phyloP scores from a whole-genome alignment of 2,797 vertebrate genomes.

The Sarcophilus harrisii region DNA sequence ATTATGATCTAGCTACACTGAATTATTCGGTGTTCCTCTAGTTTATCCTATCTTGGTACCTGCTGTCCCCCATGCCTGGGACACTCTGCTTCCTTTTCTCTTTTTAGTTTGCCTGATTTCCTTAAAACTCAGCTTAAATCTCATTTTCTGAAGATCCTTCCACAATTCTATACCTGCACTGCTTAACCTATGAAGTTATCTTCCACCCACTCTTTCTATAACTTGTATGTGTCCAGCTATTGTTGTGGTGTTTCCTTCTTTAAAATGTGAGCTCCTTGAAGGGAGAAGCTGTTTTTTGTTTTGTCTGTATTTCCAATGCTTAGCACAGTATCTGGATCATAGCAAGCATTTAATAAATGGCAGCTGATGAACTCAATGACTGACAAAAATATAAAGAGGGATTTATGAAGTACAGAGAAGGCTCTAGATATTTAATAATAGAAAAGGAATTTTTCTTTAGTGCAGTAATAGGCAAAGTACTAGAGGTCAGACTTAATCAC shows the following conservation, averaged over 20 bases:
- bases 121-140: not conserved
- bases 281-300: not conserved
- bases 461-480: not conserved
- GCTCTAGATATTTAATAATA: not conserved
- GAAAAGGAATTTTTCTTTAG: not conserved
- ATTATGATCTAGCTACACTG: not conserved
- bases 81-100: not conserved
- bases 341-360: not conserved
- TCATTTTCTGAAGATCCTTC: not conserved
- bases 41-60: not conserved
- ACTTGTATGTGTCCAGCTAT: not conserved
- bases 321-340: not conserved
- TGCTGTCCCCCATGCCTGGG: not conserved
- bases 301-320: not conserved
- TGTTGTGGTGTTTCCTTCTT: not conserved
- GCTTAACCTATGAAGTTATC: not conserved
- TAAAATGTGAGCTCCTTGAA: not conserved
- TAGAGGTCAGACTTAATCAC: not conserved
- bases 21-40: not conserved
- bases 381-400: not conserved
- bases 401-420: not conserved
- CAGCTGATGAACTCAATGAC: not conserved
- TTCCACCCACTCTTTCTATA: not conserved
- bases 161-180: not conserved
- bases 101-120: not conserved